These are phyloP conservation scores for Phthorimaea operculella DNA, from an alignment of 1,140 invertebrate genomes.

Conservation along the genomic window DNA sequence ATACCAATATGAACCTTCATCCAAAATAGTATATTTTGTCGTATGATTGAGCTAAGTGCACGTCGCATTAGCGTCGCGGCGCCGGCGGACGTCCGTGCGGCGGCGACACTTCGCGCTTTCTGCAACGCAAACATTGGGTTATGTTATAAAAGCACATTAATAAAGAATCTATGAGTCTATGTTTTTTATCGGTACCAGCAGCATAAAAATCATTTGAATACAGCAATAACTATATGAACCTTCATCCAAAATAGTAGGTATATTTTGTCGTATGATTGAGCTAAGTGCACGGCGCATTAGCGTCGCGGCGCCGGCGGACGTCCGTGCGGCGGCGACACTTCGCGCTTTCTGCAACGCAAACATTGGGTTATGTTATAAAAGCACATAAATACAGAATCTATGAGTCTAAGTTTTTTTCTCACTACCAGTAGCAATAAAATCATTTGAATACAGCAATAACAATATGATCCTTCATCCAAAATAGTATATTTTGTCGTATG, in stretches of 20 bases:
- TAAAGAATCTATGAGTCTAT: no score
- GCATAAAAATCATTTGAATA: no score
- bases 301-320: conserved; percentile 45
- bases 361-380: conserved; percentile 29
- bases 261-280: conserved; percentile 28
- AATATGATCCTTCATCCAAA: not conserved
- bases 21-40: conserved; percentile 7
- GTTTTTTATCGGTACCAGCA: no score
- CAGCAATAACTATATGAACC: not conserved
- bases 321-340: conserved; percentile 37
- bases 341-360: conserved; percentile 38
- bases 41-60: conserved; percentile 49
- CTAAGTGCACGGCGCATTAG: conserved; percentile 52
- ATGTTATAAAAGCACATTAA: no score
- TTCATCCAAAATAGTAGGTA: not conserved
- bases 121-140: conserved; percentile 37
- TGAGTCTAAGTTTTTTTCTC: no score
- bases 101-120: conserved; percentile 36
- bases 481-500: conserved; percentile 17
- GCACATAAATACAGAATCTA: no score
- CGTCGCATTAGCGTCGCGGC: conserved; percentile 47
- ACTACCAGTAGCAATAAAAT: no score
- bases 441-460: not conserved
- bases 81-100: conserved; percentile 47
- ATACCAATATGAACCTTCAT: not conserved